Evolutionary conservation across 2,113 vertebrate genomes (phyloP), one percentile per base, ranked within the genome.

Genomic region (Orcinus orca): DNA sequence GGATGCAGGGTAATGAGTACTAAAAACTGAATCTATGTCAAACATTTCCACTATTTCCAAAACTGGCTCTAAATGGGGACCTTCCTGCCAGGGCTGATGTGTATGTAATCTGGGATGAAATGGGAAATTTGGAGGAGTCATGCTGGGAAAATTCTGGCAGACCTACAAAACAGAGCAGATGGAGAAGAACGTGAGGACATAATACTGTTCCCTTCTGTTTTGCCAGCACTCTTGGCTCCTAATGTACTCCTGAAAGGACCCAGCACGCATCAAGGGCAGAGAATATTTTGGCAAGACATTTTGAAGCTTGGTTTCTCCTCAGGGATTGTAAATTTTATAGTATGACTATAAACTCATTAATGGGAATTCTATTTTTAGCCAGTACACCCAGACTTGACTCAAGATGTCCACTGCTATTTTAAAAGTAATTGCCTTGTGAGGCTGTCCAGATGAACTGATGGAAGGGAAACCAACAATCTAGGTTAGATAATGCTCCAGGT

Each of bases 61-160:
- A 94, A 87, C 44, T 26, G 84, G 68, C 84, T 92, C 11, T 76
- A 50, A 36, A 62, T n/a, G 3, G 15, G 71, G 63, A 68, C 6
- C 6, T 94, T 84, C 29, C 70, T 74, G 21, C 84, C 88, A 97
- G 76, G 33, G 50, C 58, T 70, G 31, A 73, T 25, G 44, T 93
- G 20, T 68, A n/a, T 87, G 15, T 92, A 55, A 92, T 80, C 84
- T 81, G 50, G 36, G 25, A 76, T 87, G 20, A 76, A 90, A 81
- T 50, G 58, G 74, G 50, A 71, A 92, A 96, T 94, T 83, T 83
- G 33, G 23, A 81, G 76, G 47, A 76, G 33, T n/a, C 80, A 47
- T 31, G 29, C 95, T 84, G 74, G 15, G 80, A 83, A 90, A 70
- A 58, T 70, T 58, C 74, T 95, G 91, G 93, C 44, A 74, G 63